Conservation (phyloP, 2,113 vertebrate species). For the Halichoerus grypus region DNA sequence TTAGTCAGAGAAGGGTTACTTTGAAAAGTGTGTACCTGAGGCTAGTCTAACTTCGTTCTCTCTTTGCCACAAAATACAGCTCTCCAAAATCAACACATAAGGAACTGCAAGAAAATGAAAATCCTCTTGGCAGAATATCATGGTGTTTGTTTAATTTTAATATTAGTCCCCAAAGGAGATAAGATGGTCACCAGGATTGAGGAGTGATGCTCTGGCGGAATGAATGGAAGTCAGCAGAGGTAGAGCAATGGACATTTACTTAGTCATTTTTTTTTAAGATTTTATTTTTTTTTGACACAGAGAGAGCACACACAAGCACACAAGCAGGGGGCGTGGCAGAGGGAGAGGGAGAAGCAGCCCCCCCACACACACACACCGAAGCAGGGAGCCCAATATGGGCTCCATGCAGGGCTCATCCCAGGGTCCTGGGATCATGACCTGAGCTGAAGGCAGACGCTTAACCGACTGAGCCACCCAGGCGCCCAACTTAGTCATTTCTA, state of each 20-base stretch:
- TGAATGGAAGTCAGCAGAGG: neutral
- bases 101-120: neutral
- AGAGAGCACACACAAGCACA: neutral
- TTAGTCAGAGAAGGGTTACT: neutral
- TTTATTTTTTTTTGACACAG: no score
- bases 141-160: neutral
- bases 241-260: no score
- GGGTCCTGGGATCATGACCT: neutral
- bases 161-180: neutral
- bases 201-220: neutral
- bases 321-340: neutral
- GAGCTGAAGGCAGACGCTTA: neutral
- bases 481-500: neutral
- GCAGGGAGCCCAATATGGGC: neutral
- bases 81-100: neutral
- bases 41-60: neutral
- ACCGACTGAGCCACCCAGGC: neutral
- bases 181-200: neutral
- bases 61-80: neutral
- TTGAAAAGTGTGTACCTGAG: neutral
- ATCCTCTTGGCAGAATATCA: neutral
- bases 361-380: neutral
- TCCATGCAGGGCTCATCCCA: neutral
- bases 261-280: neutral
- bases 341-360: neutral